phyloP scores from a whole-genome alignment of 2,888 invertebrate genomes.

The Sicus ferrugineus region DNA sequence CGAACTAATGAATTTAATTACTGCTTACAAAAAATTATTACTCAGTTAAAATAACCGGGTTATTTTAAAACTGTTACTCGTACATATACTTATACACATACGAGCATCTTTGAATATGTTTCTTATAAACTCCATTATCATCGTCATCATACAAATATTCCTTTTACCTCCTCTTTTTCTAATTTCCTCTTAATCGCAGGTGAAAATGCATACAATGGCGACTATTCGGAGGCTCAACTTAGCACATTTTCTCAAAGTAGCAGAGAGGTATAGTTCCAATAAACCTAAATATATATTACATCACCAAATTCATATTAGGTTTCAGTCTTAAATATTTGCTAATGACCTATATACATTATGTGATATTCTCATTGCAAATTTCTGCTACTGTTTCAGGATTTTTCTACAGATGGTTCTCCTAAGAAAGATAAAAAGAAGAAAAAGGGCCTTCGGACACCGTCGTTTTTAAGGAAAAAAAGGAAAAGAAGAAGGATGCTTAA shows the following conservation, averaged over 20 bases:
- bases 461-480: slow-evolving; percentile 98
- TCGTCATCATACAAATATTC: neutral
- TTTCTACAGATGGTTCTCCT: slow-evolving; percentile 89
- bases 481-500: slow-evolving; percentile 70
- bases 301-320: too few relatives aligned
- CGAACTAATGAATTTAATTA: too few relatives aligned
- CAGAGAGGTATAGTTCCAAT: slow-evolving; percentile 99
- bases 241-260: slow-evolving; percentile 95
- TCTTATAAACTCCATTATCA: neutral
- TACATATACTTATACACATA: neutral
- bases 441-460: slow-evolving; percentile 96
- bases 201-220: slow-evolving; percentile 91
- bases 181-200: slow-evolving; percentile 66
- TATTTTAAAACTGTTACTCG: neutral
- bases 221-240: slow-evolving; percentile 86
- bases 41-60: neutral
- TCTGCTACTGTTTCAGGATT: slow-evolving; percentile 73
- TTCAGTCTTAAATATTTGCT: too few relatives aligned
- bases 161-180: neutral
- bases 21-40: too few relatives aligned
- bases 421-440: slow-evolving; percentile 98
- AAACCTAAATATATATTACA: too few relatives aligned
- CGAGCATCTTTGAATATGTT: neutral
- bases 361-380: slow-evolving; percentile 63
- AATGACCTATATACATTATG: too few relatives aligned